Base-by-base conservation (phyloP, 92 coral and sea anemone genomes). In the Pocillopora grandis region DNA sequence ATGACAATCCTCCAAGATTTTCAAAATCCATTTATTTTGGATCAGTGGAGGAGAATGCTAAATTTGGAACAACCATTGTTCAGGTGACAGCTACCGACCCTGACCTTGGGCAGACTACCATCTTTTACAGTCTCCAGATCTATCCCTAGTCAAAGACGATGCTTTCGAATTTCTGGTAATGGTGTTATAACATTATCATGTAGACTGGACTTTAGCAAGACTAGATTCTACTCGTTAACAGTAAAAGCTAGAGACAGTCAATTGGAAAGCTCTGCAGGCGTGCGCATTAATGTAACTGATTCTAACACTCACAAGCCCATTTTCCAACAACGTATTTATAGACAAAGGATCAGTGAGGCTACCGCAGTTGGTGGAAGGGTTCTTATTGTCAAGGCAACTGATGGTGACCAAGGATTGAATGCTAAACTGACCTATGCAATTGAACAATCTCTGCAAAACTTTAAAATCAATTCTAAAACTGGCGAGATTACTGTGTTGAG, bases 1-100 rank as follows among this genome's bases (percentile, higher is more conserved):
- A 96, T 78, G 99, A 96, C 76, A 96, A 95, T 63, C 99, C 99
- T 10, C 99, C 99, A 14, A 88, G 42, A 75, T 96, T 96, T 79
- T 65, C 78, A 10, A 78, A 88, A 61, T 35, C 91, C 35, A 87
- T 68, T 56, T 96, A 96, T 80, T 80, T 75, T 85, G 91, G 91
- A 17, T 89, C 97, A 0, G 88, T 96, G 13, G 78, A 90, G 14
- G 99, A 96, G 79, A 89, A 89, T 49, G 90, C 89, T 16, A 61
- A 71, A 0, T 86, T 84, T 85, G 85, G 95, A 9, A 84, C 92
- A 10, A 66, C 91, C 0, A 83, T 96, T 52, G 75, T 96, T 8
- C 88, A 77, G 27, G 98, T 96, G 9, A 71, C 91, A 11, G 99
- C 99, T 1, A 89, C 76, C 35, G 99, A 96, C 64, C 94, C 95